Evolutionary conservation across 2,888 invertebrate genomes (phyloP).

Genomic region (Machimus atricapillus): DNA sequence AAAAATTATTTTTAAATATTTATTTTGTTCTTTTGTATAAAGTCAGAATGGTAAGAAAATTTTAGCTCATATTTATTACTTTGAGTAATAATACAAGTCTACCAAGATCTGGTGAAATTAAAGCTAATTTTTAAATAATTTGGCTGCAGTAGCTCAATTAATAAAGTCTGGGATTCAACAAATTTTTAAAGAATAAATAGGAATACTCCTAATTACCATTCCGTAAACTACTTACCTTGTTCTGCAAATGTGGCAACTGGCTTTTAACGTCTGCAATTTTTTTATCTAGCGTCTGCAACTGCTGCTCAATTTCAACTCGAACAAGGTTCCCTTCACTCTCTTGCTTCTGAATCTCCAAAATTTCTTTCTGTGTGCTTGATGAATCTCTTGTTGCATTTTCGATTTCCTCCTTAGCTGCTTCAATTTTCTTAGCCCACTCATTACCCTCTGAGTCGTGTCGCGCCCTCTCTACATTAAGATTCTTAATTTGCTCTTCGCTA

Average conservation of each 20-base stretch:
- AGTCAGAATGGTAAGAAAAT: no score
- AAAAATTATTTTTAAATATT: no score
- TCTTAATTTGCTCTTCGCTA: conserved; percentile 71
- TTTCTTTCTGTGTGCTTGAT: conserved; percentile 70
- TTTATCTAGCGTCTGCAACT: conserved; percentile 69
- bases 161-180: not conserved
- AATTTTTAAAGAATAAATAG: not conserved
- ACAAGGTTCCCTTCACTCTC: conserved; percentile 74
- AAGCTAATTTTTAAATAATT: not conserved
- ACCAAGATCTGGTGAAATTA: not conserved
- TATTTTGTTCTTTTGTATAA: no score
- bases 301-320: conserved; percentile 78
- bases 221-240: conserved; percentile 55
- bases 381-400: conserved; percentile 67
- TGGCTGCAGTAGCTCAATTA: no score
- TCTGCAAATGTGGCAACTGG: conserved; percentile 67
- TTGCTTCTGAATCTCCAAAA: conserved; percentile 67
- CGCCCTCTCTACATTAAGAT: conserved; percentile 67
- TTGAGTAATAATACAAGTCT: no score
- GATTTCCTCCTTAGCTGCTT: conserved; percentile 67
- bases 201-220: no score
- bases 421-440: conserved; percentile 65
- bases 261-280: conserved; percentile 66
- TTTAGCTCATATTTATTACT: no score
- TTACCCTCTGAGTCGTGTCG: conserved; percentile 67